Percentiles rank a stretch among this genome's conserved stretches.
Evolutionary conservation across 2,888 invertebrate genomes (phyloP).

Genomic region (Altica lythri): DNA sequence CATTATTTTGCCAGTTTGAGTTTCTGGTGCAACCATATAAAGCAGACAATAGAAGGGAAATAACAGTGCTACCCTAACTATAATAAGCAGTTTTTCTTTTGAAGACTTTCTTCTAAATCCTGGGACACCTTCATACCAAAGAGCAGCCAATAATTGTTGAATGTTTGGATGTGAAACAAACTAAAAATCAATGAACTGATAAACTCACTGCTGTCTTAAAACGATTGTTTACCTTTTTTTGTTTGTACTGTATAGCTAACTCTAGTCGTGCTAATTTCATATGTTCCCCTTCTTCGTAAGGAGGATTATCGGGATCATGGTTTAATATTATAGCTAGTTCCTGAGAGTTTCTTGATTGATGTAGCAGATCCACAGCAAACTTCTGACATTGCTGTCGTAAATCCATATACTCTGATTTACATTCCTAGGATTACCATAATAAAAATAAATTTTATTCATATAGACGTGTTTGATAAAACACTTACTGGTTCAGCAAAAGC

Average conservation of each 20-base stretch:
- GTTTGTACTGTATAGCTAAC: constrained; percentile 90
- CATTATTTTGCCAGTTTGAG: constrained; percentile 79
- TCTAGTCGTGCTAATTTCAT: constrained; percentile 86
- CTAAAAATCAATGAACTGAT: constrained; percentile 31
- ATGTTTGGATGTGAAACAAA: constrained; percentile 85
- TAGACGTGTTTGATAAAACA: background rate
- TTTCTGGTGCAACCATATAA: constrained; percentile 85
- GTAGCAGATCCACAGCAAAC: constrained; percentile 88
- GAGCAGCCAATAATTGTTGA: constrained; percentile 86
- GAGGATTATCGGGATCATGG: constrained; percentile 77
- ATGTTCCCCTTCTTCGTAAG: constrained; percentile 77
- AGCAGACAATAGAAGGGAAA: constrained; percentile 87
- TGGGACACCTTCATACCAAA: constrained; percentile 96
- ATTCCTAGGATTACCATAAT: constrained; percentile 65
- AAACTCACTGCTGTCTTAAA: background rate
- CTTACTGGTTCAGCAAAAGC: constrained; percentile 82
- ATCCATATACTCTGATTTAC: constrained; percentile 86
- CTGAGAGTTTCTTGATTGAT: constrained; percentile 89
- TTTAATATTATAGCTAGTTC: constrained; percentile 94
- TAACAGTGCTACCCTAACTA: constrained; percentile 75
- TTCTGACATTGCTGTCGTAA: constrained; percentile 84
- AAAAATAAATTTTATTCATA: background rate
- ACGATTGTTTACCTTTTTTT: constrained; percentile 76
- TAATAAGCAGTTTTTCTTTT: constrained; percentile 65
- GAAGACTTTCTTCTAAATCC: constrained; percentile 86